Evolutionary conservation across 2,888 invertebrate species (phyloP).

Genomic region (Congeria kusceri): DNA sequence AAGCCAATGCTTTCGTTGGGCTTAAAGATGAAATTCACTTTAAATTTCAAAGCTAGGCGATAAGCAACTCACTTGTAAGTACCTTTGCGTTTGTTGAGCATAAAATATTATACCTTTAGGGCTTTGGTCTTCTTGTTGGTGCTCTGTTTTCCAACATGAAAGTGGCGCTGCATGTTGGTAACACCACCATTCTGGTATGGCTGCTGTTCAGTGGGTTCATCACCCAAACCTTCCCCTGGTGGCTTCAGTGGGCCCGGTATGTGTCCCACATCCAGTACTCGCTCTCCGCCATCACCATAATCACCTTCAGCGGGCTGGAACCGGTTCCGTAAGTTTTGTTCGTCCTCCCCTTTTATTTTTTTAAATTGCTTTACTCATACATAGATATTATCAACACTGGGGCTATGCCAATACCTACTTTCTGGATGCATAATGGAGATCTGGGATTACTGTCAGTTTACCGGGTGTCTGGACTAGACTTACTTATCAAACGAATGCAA

Average conservation of each 20-base stretch:
- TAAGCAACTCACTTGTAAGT: no score
- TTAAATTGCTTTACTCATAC: no score
- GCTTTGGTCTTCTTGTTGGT: conserved; percentile 30
- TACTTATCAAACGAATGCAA: no score
- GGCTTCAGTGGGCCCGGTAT: conserved; percentile 37
- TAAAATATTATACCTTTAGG: conserved; percentile 13
- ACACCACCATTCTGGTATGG: conserved; percentile 7
- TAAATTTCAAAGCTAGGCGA: no score
- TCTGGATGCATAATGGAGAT: no score
- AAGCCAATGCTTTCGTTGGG: no score
- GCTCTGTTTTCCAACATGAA: conserved; percentile 15
- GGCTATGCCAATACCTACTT: no score
- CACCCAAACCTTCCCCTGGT: conserved; percentile 25
- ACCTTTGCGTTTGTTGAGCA: no score
- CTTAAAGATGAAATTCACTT: no score
- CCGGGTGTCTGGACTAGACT: no score
- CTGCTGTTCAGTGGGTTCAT: conserved; percentile 40
- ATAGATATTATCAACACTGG: no score
- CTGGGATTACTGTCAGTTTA: no score
- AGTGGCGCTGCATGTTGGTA: not conserved
- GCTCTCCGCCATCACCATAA: conserved; percentile 30
- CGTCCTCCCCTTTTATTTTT: not conserved
- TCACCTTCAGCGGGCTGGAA: conserved; percentile 19
- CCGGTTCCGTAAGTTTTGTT: conserved; percentile 25
- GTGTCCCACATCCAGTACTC: conserved; percentile 30